These are phyloP conservation scores for Agapetus fuscipes DNA, from an alignment of 2,888 invertebrate genomes.

Conservation along the genomic window DNA sequence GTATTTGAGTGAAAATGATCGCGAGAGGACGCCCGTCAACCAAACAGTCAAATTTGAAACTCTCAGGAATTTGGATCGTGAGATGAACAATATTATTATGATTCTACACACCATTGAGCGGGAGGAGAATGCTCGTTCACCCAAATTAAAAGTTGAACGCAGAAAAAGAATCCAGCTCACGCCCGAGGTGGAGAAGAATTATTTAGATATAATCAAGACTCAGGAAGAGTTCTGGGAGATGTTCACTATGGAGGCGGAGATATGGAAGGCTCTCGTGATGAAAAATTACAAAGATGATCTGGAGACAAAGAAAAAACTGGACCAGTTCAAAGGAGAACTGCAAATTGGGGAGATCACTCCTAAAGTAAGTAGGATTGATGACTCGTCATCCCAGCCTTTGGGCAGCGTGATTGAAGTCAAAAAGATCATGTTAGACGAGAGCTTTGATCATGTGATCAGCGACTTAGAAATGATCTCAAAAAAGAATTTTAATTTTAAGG, in stretches of 20 bases:
- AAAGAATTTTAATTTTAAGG: constrained; percentile 40
- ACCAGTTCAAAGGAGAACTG: constrained; percentile 39
- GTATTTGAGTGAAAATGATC: constrained; percentile 30
- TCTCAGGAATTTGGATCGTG: constrained; percentile 34
- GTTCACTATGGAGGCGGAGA: constrained; percentile 40
- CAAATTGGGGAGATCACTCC: constrained; percentile 30
- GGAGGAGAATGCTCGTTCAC: background rate
- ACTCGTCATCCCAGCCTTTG: constrained; percentile 30
- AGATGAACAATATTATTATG: constrained; percentile 40
- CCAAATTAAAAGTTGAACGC: constrained; percentile 6
- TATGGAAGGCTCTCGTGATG: constrained; percentile 41
- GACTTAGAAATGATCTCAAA: constrained; percentile 41
- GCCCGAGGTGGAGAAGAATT: constrained; percentile 8
- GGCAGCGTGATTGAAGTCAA: constrained; percentile 36
- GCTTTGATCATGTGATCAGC: constrained; percentile 41
- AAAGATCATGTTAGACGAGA: constrained; percentile 37
- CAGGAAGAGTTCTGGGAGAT: constrained; percentile 24
- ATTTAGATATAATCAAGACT: constrained; percentile 17
- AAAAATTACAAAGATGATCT: constrained; percentile 42
- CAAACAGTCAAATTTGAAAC: constrained; percentile 29
- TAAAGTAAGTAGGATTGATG: constrained; percentile 24
- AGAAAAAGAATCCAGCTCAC: constrained; percentile 9
- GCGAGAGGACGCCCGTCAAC: constrained; percentile 30
- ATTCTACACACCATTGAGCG: constrained; percentile 39
- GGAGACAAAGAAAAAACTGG: constrained; percentile 37